Conservation (phyloP, 2,113 vertebrate genomes). For the Arizona elegans region DNA sequence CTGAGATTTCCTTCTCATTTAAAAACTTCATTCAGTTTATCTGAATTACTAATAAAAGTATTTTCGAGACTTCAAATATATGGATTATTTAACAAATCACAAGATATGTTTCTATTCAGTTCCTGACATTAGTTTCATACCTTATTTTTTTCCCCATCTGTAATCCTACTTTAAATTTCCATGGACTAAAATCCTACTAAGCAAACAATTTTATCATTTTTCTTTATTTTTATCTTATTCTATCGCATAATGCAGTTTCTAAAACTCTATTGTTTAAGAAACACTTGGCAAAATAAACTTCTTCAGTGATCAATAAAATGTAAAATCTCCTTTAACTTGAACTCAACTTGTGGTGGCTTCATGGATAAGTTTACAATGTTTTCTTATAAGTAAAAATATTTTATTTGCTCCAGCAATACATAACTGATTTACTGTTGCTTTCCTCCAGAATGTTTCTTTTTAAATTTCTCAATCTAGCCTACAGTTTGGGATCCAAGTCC, state of each 20-base stretch:
- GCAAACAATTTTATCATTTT: background rate
- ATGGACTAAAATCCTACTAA: background rate
- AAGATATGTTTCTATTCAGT: background rate
- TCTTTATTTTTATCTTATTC: too few species aligned
- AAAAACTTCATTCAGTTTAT: background rate
- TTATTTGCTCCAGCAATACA: background rate
- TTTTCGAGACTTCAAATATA: background rate
- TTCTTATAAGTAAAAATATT: background rate
- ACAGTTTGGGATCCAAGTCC: background rate
- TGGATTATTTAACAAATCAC: background rate
- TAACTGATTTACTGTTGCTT: background rate
- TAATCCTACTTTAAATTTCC: background rate
- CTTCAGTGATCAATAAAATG: background rate
- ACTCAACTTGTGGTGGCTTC: background rate
- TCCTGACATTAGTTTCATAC: background rate
- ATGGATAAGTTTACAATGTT: background rate
- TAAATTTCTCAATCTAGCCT: background rate
- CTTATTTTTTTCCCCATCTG: background rate
- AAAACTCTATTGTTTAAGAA: constrained; percentile 22
- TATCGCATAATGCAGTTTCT: background rate
- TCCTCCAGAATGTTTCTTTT: background rate
- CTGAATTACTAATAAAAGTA: background rate
- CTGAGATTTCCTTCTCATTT: background rate
- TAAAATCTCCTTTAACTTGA: background rate
- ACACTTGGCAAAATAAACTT: background rate